phyloP scores from a whole-genome alignment of 2,113 vertebrate genomes.

The Halcyon malimbica region DNA sequence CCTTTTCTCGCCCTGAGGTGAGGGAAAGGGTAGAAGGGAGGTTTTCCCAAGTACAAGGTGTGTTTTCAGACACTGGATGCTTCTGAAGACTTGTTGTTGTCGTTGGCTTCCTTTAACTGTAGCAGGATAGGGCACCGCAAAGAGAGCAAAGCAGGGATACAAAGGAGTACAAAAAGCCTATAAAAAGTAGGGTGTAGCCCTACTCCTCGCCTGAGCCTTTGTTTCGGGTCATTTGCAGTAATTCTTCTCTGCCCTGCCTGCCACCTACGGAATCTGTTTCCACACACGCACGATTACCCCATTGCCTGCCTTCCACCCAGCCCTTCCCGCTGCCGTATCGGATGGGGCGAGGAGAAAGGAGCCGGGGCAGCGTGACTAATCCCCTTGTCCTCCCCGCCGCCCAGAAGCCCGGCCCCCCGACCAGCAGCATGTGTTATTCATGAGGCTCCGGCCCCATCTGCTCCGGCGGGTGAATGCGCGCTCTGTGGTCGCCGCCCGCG shows the following conservation, averaged over 20 bases:
- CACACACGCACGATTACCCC: neutral
- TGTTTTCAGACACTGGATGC: neutral
- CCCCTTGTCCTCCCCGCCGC: neutral
- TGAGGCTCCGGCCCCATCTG: neutral
- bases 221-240: neutral
- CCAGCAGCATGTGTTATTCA: neutral
- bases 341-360: neutral
- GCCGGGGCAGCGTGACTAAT: neutral
- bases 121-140: neutral
- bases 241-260: neutral
- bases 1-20: neutral
- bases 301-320: neutral
- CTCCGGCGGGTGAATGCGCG: neutral
- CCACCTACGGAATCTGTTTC: neutral
- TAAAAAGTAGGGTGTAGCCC: rapidly evolving
- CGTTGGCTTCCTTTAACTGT: neutral
- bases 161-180: neutral
- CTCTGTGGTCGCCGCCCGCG: neutral
- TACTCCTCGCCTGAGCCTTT: neutral
- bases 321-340: neutral
- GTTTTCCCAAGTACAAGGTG: neutral
- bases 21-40: neutral
- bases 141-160: neutral
- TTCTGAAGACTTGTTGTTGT: neutral
- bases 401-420: neutral